Evolutionary conservation across 2,113 vertebrate genomes (phyloP).

Genomic region (Apteryx owenii): DNA sequence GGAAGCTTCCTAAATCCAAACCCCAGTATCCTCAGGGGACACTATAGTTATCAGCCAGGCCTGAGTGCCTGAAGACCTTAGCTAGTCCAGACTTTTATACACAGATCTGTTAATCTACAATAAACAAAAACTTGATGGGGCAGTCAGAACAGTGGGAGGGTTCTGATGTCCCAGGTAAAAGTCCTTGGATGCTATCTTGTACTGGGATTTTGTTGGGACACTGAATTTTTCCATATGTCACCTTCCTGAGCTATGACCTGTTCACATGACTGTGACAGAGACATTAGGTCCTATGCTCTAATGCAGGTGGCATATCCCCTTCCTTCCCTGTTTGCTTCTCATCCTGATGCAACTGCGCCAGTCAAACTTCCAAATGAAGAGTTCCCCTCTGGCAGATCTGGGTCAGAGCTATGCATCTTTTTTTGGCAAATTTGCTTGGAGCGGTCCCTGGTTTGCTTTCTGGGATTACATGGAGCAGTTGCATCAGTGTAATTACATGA

Average conservation of each 20-base stretch:
- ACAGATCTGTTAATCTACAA: neutral
- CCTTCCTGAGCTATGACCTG: neutral
- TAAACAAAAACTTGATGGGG: neutral
- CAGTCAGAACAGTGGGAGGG: neutral
- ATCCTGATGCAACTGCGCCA: neutral
- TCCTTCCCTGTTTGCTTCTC: neutral
- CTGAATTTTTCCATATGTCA: neutral
- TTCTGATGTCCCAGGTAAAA: neutral
- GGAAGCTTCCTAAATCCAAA: neutral
- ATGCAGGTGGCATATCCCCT: neutral
- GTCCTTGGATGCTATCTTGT: neutral
- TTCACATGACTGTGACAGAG: neutral
- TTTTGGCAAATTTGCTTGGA: neutral
- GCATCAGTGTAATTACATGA: neutral
- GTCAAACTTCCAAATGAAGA: neutral
- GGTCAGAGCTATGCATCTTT: accelerated
- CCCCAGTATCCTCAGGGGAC: neutral
- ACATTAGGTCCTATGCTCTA: neutral
- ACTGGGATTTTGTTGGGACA: neutral
- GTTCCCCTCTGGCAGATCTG: neutral
- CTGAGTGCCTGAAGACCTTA: neutral
- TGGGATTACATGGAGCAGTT: neutral
- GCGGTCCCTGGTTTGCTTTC: neutral
- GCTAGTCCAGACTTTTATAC: neutral
- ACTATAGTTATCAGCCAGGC: neutral